Percentiles rank a stretch among this genome's conserved stretches.
Evolutionary conservation across 2,888 invertebrate genomes (phyloP).

Genomic region (Acrocyrtus sp.): DNA sequence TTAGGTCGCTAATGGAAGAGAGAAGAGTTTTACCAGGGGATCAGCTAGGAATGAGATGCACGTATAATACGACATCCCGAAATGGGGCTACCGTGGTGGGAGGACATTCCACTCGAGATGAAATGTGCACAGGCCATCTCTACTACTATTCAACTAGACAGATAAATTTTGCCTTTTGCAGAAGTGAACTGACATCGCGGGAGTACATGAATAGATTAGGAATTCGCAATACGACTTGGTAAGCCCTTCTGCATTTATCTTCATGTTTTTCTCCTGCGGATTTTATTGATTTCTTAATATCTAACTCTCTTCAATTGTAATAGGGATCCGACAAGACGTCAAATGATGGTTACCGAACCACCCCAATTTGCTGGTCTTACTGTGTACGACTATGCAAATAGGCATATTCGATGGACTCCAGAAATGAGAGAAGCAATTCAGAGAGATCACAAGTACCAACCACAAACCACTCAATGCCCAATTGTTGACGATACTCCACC

Average conservation of each 20-base stretch:
- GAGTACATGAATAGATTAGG: slow-evolving; percentile 8
- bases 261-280: too few relatives aligned
- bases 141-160: slow-evolving; percentile 3
- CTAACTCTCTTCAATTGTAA: too few relatives aligned
- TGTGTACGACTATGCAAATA: slow-evolving; percentile 13
- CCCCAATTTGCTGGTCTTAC: slow-evolving; percentile 8
- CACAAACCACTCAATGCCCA: slow-evolving; percentile 11
- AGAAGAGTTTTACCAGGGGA: slow-evolving; percentile 33
- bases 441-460: neutral
- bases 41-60: slow-evolving; percentile 39
- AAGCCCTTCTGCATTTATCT: too few relatives aligned
- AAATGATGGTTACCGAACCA: slow-evolving; percentile 12
- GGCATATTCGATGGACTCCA: slow-evolving; percentile 4
- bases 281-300: too few relatives aligned
- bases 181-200: slow-evolving; percentile 4
- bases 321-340: slow-evolving; percentile 1
- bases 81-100: slow-evolving; percentile 12
- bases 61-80: neutral
- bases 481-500: slow-evolving; percentile 14
- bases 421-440: slow-evolving; percentile 5
- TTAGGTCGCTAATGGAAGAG: slow-evolving; percentile 16
- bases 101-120: slow-evolving; percentile 1
- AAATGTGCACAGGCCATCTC: slow-evolving; percentile 14
- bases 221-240: slow-evolving; percentile 20
- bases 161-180: neutral